phyloP scores from a whole-genome alignment of 2,888 invertebrate species.

The Chymomyza caudatula region DNA sequence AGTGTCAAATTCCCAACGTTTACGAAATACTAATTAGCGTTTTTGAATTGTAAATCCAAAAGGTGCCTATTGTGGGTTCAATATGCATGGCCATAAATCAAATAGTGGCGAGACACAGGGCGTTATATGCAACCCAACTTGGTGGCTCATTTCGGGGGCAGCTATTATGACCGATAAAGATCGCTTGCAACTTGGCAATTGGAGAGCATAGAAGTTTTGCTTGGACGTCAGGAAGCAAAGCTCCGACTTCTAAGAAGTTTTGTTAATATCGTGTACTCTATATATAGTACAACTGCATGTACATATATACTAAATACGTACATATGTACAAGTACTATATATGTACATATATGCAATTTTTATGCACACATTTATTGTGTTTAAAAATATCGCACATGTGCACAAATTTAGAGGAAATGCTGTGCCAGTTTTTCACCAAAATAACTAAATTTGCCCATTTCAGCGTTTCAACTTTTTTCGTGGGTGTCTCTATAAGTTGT shows the following conservation, averaged over 20 bases:
- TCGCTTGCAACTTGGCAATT: neutral
- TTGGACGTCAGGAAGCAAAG: neutral
- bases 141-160: too few relatives aligned
- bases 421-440: neutral
- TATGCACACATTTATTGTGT: conserved; percentile 8
- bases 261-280: neutral
- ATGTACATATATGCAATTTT: conserved; percentile 7
- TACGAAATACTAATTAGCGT: neutral
- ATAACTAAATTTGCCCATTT: neutral
- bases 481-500: neutral
- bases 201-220: too few relatives aligned
- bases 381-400: neutral
- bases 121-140: neutral
- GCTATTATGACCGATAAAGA: neutral
- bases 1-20: neutral
- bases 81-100: neutral
- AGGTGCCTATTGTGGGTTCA: neutral
- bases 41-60: neutral
- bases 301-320: neutral
- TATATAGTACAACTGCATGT: conserved; percentile 4
- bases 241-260: too few relatives aligned
- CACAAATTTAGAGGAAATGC: neutral
- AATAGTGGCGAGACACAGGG: neutral
- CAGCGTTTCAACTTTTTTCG: neutral
- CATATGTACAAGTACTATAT: conserved; percentile 12